Conservation (phyloP, 1,140 invertebrate species). For the Subanguina moxae region DNA sequence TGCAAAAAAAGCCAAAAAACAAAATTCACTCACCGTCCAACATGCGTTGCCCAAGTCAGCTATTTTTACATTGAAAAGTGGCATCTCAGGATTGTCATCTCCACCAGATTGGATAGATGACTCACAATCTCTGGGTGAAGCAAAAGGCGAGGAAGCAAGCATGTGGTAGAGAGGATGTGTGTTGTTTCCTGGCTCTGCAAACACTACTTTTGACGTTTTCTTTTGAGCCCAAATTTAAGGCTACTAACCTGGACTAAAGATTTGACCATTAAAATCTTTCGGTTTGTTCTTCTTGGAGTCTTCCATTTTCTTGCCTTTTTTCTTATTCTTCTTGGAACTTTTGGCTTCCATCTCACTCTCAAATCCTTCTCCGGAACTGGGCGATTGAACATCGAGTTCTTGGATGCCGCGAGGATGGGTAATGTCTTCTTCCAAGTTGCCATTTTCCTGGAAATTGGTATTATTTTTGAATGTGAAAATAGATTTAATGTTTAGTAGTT, state of each 20-base stretch:
- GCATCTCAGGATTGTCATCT: background rate
- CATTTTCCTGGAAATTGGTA: background rate
- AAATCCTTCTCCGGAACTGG: background rate
- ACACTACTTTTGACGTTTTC: background rate
- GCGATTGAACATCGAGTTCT: background rate
- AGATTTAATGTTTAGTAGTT: too few species aligned
- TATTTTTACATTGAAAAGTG: constrained; percentile 61
- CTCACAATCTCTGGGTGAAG: constrained; percentile 14
- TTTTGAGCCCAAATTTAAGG: background rate
- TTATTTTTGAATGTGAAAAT: background rate
- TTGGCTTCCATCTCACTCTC: constrained; percentile 1
- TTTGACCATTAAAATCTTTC: background rate
- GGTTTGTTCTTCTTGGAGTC: constrained; percentile 3
- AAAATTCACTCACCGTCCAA: constrained; percentile 77
- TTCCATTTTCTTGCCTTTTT: background rate
- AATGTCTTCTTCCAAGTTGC: background rate
- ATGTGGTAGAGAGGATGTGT: constrained; percentile 18
- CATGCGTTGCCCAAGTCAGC: constrained; percentile 98
- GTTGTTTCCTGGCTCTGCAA: background rate
- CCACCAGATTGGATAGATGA: background rate
- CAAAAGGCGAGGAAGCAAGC: constrained; percentile 19
- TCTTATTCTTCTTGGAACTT: background rate
- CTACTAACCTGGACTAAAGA: background rate
- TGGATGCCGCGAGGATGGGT: background rate
- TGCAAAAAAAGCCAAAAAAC: background rate